Evolutionary conservation across 1,140 invertebrate genomes (phyloP).

Genomic region (Drosophila micromelanica): DNA sequence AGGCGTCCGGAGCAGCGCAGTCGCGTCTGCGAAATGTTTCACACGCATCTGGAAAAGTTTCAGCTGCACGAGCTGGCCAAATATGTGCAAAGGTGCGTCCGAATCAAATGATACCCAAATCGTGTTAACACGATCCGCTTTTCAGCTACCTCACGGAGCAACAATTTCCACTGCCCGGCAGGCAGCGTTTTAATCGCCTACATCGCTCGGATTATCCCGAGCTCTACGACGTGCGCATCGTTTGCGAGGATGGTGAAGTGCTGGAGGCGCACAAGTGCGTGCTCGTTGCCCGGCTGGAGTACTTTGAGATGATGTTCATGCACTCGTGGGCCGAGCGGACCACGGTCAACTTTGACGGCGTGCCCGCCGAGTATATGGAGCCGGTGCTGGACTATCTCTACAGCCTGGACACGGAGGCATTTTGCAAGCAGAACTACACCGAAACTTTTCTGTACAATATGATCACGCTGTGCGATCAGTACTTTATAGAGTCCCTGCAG

Average conservation of each 20-base stretch:
- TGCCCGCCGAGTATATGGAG: constrained; percentile 84
- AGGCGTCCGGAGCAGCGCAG: constrained; percentile 39
- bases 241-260: constrained; percentile 85
- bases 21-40: constrained; percentile 60
- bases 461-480: constrained; percentile 88
- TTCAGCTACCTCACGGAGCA: constrained; percentile 41
- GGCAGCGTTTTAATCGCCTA: constrained; percentile 56
- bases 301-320: constrained; percentile 89
- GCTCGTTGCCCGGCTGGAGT: constrained; percentile 88
- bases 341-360: constrained; percentile 65
- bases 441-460: constrained; percentile 86
- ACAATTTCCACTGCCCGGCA: constrained; percentile 37
- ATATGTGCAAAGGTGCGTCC: constrained; percentile 42
- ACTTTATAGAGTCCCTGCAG: constrained; percentile 87
- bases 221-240: constrained; percentile 87
- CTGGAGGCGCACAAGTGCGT: constrained; percentile 89
- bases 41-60: constrained; percentile 59
- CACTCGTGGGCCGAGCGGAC: constrained; percentile 88
- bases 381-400: constrained; percentile 88
- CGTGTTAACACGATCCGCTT: not conserved
- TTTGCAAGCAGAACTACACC: constrained; percentile 85
- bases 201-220: constrained; percentile 81
- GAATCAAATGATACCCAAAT: too few relatives aligned
- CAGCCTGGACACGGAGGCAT: constrained; percentile 85
- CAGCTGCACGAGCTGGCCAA: constrained; percentile 55